Conservation (phyloP, 2,888 invertebrate genomes). For the Stenurella melanura region DNA sequence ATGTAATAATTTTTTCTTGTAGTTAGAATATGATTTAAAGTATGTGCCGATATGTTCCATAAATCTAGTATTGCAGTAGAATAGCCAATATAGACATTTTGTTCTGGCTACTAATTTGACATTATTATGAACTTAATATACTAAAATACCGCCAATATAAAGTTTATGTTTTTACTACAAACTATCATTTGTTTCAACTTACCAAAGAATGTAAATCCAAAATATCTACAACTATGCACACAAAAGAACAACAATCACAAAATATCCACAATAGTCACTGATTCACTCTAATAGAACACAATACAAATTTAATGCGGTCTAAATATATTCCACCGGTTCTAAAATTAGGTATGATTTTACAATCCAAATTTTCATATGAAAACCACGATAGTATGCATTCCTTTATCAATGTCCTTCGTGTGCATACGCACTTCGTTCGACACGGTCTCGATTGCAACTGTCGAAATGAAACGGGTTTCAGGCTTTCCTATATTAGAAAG, state of each 20-base stretch:
- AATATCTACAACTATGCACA: background rate
- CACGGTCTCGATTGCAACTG: conserved; percentile 57
- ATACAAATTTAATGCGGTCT: background rate
- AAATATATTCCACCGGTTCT: background rate
- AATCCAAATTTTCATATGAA: conserved; percentile 1
- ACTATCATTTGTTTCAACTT: background rate
- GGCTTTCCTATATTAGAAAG: conserved; percentile 65
- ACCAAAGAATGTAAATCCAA: conserved; percentile 7
- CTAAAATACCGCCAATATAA: too few species aligned
- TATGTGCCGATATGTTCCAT: too few species aligned
- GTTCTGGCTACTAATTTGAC: too few species aligned
- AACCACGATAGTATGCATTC: background rate
- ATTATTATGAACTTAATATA: too few species aligned
- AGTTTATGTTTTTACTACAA: too few species aligned
- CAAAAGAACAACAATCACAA: conserved; percentile 4
- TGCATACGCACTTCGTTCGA: conserved; percentile 41
- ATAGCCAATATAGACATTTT: too few species aligned
- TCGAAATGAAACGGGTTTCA: conserved; percentile 60
- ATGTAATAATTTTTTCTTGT: too few species aligned
- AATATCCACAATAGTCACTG: conserved; percentile 17
- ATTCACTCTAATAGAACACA: background rate
- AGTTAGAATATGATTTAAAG: too few species aligned
- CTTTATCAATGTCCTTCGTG: background rate
- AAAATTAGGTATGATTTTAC: background rate
- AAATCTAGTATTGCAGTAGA: too few species aligned